phyloP scores from a whole-genome alignment of 1,140 invertebrate species.

The Nylanderia fulva region DNA sequence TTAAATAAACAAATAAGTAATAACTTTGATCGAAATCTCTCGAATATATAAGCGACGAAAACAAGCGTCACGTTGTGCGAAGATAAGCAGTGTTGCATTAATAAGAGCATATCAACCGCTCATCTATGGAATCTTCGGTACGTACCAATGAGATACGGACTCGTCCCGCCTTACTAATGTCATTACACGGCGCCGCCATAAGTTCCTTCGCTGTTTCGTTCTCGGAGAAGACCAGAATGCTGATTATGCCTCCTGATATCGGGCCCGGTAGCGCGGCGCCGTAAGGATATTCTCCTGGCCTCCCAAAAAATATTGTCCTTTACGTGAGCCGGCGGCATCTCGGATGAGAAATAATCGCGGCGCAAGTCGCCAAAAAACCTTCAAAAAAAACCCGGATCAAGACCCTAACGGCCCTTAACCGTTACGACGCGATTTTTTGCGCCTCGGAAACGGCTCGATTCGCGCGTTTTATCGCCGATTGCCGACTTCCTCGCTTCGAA shows the following conservation, averaged over 20 bases:
- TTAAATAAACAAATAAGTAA: neutral
- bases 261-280: constrained; percentile 64
- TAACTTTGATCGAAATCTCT: neutral
- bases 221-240: constrained; percentile 75
- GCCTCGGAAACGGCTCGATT: constrained; percentile 16
- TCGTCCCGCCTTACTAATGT: constrained; percentile 82
- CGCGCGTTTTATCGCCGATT: constrained; percentile 15
- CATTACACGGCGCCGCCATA: constrained; percentile 81
- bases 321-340: neutral
- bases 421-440: constrained; percentile 63
- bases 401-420: constrained; percentile 57
- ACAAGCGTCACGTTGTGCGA: neutral
- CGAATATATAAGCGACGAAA: constrained; percentile 45
- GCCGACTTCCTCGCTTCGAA: constrained; percentile 30
- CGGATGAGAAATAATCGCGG: constrained; percentile 66
- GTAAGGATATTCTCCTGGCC: constrained; percentile 22
- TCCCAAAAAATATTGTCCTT: constrained; percentile 51
- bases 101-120: constrained; percentile 77
- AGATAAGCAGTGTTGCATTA: constrained; percentile 66
- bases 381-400: constrained; percentile 31
- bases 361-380: constrained; percentile 38
- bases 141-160: constrained; percentile 80
- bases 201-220: constrained; percentile 69
- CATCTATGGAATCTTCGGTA: constrained; percentile 81
- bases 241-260: constrained; percentile 79